Base-by-base conservation (phyloP, 2,888 invertebrate species). In the Drosophila birchii region DNA sequence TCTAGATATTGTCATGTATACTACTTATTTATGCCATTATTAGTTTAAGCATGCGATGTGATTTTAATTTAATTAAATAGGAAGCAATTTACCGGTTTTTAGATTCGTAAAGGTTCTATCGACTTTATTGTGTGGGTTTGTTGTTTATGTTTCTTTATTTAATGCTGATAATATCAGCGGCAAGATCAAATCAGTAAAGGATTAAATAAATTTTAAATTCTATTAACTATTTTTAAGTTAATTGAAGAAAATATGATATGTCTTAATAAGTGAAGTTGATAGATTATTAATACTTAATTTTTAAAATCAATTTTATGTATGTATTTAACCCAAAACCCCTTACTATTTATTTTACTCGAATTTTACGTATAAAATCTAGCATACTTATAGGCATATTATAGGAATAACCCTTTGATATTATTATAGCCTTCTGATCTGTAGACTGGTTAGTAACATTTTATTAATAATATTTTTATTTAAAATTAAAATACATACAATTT, bases 311-410 rank as follows among this genome's bases (percentile, higher is more conserved):
- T 18, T 12, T 0, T 32, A 32, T 12, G 2, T 2, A 47, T 16
- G 26, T 9, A 2, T 9, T n/a, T 9, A n/a, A 16, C 3, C 12
- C n/a, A 18, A 26, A n/a, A 3, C 26, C 14, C 0, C 2, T 8
- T 18, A 20, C 14, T 9, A 5, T 32, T 14, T 34, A 23, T 29
- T 56, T 26, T 23, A 43, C 32, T n/a, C 20, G 2, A n/a, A 11
- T 18, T 47, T 5, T 29, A 41, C n/a, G 0, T 0, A 20, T 11
- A 44, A 54, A 2, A 32, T 43, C 6, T 12, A 29, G 75, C 18
- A 75, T 79, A 78, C 70, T 80, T 76, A 63, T 73, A 34, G 75
- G 75, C 49, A 9, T 47, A 16, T 43, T 1, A 16, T 54, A 47
- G 1, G 6, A 20, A 12, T n/a, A 39, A 14, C 4, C 23, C 9